Evolutionary conservation across 2,113 vertebrate species (phyloP), one percentile per base, ranked within the genome.

Genomic region (Cynoglossus semilaevis): DNA sequence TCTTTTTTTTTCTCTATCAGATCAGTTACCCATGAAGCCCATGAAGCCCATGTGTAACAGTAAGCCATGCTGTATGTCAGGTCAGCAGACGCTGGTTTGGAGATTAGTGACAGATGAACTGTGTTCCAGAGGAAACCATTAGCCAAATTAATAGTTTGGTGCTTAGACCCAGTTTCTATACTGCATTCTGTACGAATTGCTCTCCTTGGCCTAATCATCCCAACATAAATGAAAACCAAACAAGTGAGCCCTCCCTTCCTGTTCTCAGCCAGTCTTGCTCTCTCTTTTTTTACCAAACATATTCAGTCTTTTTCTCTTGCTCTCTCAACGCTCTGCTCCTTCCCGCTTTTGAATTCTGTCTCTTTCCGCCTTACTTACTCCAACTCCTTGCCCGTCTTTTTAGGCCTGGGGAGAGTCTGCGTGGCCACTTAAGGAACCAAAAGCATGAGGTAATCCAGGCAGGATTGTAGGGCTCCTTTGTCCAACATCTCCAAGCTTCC

Each of bases 391-490:
- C 58, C 74, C 81, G 76, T 64, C 35, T 67, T 69, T 72, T 72
- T 76, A 72, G 77, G 78, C 63, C 52, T 15, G 61, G 18, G 36
- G 49, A 58, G 73, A 80, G 44, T 59, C 70, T 63, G 77, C 80
- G 82, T 51, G 69, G 70, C 86, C 82, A 85, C 83, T 88, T 86
- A 66, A 84, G 74, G 70, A 64, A 81, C 82, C 82, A 85, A 87
- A 84, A 63, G 51, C 65, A 87, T 90, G 88, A 90, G 85, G 87
- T 88, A 87, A 88, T 86, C 79, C 72, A 55, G 41, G 60, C 52
- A 58, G 56, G 72, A 79, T 53, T 76, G 76, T 70, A 52, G 67
- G 72, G 63, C 63, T 60, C 69, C 55, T 85, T 88, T 88, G 83
- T 90, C 67, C 65, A 7, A 10, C 49, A 64, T 70, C 80, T 77